These are phyloP conservation scores for Onychomys torridus DNA, from an alignment of 2,797 vertebrate genomes.

Conservation along the genomic window DNA sequence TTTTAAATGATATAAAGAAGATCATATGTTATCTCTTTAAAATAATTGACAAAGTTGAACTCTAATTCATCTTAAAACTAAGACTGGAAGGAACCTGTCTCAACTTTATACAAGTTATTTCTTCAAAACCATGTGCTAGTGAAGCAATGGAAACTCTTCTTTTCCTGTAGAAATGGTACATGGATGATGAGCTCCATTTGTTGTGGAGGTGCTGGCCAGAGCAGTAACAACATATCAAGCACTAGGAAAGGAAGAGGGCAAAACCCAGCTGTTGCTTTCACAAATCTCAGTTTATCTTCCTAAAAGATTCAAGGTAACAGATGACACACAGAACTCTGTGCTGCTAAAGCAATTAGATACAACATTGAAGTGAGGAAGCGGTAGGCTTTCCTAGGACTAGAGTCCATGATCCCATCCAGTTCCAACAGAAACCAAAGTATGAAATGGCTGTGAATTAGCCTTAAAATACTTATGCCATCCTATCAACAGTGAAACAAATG, in stretches of 20 bases:
- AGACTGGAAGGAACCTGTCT: background rate
- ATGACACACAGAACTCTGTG: background rate
- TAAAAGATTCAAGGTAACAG: background rate
- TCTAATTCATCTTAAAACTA: background rate
- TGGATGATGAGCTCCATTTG: background rate
- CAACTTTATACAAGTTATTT: background rate
- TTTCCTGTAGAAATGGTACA: background rate
- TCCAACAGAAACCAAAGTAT: background rate
- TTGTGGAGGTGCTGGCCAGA: background rate
- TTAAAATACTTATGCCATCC: background rate
- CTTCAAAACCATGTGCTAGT: background rate
- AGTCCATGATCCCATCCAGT: background rate
- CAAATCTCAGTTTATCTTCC: background rate
- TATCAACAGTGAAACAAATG: background rate
- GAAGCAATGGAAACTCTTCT: background rate
- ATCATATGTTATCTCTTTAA: background rate
- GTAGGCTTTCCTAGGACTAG: background rate
- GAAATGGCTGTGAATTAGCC: background rate
- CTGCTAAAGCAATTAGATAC: background rate
- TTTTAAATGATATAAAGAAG: conserved; percentile 3
- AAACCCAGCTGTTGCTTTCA: background rate
- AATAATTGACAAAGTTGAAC: conserved; percentile 1
- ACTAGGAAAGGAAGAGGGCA: background rate
- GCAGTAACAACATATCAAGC: background rate
- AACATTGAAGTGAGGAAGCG: background rate